Base-by-base conservation (phyloP, 2,888 invertebrate species). In the Hirtodrosophila duncani region DNA sequence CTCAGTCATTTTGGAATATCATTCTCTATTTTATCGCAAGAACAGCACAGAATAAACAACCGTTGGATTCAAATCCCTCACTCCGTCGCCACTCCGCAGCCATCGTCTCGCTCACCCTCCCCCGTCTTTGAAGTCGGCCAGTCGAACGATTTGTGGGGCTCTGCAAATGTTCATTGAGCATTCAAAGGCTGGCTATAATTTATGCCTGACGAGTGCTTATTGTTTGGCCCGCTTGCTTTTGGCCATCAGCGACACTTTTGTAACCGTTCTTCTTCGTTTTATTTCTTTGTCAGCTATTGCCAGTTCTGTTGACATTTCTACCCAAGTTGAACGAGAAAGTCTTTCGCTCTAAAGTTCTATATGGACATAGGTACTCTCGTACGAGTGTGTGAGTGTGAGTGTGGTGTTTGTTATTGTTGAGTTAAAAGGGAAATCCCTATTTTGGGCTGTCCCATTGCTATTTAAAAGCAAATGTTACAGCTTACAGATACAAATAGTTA, bases 391-490 rank as follows among this genome's bases (percentile, higher is more conserved):
- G 39, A 21, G 24, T 45, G 20, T 27, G 16, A 21, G 17, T 31
- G 21, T 42, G 42, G 38, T 50, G 49, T 41, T 18, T 36, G 21
- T n/a, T 24, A 14, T 36, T 11, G 27, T 13, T 50, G 23, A 18
- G 9, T 7, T 51, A 75, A 78, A 78, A 77, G 81, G 81, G 81
- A 81, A 81, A 79, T 63, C 72, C 78, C 77, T 69, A n/a, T 81
- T 74, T 79, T 79, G 71, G 63, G 51, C 51, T 50, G 38, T 52
- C 39, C 39, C 51, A 50, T 33, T 37, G 53, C 66, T 62, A 61
- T 69, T 69, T 69, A 62, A 53, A 72, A 72, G 58, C 59, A 68
- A 65, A 62, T 59, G 80, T 37, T 48, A 43, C 69, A 56, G 49
- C 79, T 51, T 31, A 20, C 4, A 43, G 16, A 61, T 44, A 59